Conservation (phyloP, 2,888 invertebrate species). For the Mantis religiosa region DNA sequence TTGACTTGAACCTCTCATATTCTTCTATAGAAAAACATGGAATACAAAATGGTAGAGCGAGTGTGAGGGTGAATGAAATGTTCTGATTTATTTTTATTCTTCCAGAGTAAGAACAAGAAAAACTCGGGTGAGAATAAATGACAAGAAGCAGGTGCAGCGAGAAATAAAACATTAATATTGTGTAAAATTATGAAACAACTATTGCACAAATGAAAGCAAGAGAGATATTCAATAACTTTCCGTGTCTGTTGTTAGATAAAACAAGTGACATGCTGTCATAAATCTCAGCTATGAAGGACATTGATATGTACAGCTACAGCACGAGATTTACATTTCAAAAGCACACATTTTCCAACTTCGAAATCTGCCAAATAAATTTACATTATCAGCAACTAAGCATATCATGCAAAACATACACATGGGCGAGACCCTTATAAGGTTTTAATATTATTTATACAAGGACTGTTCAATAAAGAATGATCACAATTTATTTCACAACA, state of each 20-base stretch:
- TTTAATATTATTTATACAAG: no score
- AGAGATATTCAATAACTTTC: not conserved
- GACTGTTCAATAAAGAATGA: no score
- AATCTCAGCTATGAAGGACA: not conserved
- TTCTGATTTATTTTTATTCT: not conserved
- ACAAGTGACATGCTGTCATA: not conserved
- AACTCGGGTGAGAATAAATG: not conserved
- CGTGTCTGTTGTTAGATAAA: not conserved
- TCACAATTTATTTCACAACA: no score
- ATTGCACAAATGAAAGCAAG: not conserved
- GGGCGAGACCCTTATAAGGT: no score
- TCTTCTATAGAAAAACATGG: not conserved
- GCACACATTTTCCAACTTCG: not conserved
- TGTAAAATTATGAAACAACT: not conserved
- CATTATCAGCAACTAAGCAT: no score
- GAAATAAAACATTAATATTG: not conserved
- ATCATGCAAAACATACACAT: no score
- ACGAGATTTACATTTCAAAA: not conserved
- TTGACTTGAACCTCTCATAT: not conserved
- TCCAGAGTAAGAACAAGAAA: not conserved
- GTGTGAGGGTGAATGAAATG: not conserved
- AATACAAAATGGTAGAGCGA: not conserved
- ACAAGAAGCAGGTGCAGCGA: not conserved
- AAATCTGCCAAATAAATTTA: not conserved
- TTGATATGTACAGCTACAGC: not conserved